These are phyloP conservation scores for Oreonectes daqikongensis DNA, from an alignment of 2,797 vertebrate species.

Conservation along the genomic window DNA sequence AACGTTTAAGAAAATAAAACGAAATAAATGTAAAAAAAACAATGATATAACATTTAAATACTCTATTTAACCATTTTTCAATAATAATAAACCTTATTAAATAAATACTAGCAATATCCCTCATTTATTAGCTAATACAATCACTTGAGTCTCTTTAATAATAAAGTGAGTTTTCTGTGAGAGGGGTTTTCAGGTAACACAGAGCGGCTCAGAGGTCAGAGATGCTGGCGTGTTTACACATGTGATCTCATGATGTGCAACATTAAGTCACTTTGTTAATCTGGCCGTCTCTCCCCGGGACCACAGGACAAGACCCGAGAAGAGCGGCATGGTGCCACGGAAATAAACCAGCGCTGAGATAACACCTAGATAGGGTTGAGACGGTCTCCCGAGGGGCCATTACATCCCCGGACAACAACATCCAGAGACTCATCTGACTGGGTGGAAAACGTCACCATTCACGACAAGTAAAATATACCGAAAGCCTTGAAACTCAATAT, in stretches of 20 bases:
- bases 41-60: too few relatives aligned
- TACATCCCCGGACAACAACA: slow-evolving; percentile 38
- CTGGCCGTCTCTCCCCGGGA: slow-evolving; percentile 12
- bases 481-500: too few relatives aligned
- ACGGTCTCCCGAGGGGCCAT: slow-evolving; percentile 37
- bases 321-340: slow-evolving; percentile 34
- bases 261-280: slow-evolving; percentile 48
- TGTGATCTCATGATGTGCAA: slow-evolving; percentile 51
- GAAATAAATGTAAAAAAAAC: too few relatives aligned
- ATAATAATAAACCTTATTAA: too few relatives aligned
- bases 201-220: slow-evolving; percentile 29
- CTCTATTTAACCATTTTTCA: too few relatives aligned
- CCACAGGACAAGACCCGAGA: slow-evolving; percentile 29
- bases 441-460: too few relatives aligned
- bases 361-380: slow-evolving; percentile 33
- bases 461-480: too few relatives aligned
- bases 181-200: slow-evolving; percentile 8
- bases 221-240: slow-evolving; percentile 34
- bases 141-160: too few relatives aligned
- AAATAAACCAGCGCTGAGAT: slow-evolving; percentile 36
- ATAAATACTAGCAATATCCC: too few relatives aligned
- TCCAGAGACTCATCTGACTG: slow-evolving; percentile 20
- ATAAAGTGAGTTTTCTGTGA: too few relatives aligned
- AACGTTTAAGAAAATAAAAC: too few relatives aligned
- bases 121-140: too few relatives aligned